Percentiles rank a stretch among this genome's conserved stretches.
Conservation (phyloP, 2,797 vertebrate species). For the Echiichthys vipera region DNA sequence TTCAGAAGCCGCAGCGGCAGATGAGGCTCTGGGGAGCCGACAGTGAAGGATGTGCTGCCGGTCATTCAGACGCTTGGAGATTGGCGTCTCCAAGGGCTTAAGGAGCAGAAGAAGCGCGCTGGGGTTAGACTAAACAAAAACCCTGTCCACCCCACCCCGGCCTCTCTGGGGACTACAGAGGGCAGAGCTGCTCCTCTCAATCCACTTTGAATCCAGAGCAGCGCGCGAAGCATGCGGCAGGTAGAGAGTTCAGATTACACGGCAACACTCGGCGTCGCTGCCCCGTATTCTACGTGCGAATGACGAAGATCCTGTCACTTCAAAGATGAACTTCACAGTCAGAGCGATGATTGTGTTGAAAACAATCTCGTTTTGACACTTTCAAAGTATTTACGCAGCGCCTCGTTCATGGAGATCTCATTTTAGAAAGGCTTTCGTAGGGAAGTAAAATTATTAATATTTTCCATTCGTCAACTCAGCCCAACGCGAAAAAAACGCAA, state of each 20-base stretch:
- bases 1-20: background rate
- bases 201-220: conserved; percentile 31
- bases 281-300: conserved; percentile 8
- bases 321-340: conserved; percentile 19
- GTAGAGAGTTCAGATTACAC: conserved; percentile 36
- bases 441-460: background rate
- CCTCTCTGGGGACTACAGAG: conserved; percentile 53
- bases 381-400: no score
- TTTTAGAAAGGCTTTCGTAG: no score
- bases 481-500: no score
- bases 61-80: conserved; percentile 53
- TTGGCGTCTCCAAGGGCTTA: conserved; percentile 67
- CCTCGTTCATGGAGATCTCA: no score
- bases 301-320: conserved; percentile 23
- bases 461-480: background rate
- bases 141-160: conserved; percentile 40
- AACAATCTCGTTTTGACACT: no score
- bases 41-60: conserved; percentile 62
- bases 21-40: conserved; percentile 20
- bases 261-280: background rate
- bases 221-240: conserved; percentile 31
- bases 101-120: conserved; percentile 41
- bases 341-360: no score
- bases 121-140: conserved; percentile 74
- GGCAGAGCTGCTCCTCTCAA: conserved; percentile 49